Conservation (phyloP, 2,888 invertebrate species). For the Idaea biselata region DNA sequence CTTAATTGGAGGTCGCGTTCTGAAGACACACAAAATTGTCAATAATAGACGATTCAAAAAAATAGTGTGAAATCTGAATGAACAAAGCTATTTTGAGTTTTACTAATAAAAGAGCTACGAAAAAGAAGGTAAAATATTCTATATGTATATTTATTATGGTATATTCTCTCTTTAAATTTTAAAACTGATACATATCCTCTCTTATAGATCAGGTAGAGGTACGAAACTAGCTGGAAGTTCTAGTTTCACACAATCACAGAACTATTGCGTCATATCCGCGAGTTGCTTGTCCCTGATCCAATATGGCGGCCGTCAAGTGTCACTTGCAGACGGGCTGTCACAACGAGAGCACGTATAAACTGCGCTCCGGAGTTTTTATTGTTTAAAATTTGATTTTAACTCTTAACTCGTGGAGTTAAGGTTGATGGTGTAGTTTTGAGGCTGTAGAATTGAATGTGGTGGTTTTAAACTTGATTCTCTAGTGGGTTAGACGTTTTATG, state of each 20-base stretch:
- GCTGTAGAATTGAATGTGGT: background rate
- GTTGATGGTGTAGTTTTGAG: background rate
- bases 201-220: background rate
- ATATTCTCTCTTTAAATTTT: too few relatives aligned
- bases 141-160: too few relatives aligned
- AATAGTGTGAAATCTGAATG: too few relatives aligned
- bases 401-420: slow-evolving; percentile 15
- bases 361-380: slow-evolving; percentile 16
- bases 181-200: background rate
- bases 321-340: slow-evolving; percentile 43
- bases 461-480: slow-evolving; percentile 8
- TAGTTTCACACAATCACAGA: slow-evolving; percentile 1
- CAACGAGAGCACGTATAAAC: slow-evolving; percentile 27
- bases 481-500: slow-evolving; percentile 8
- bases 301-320: slow-evolving; percentile 53
- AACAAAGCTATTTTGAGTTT: too few relatives aligned
- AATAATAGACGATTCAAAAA: too few relatives aligned
- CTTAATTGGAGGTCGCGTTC: too few relatives aligned
- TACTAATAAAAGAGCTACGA: too few relatives aligned
- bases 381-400: slow-evolving; percentile 17
- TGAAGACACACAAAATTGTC: too few relatives aligned
- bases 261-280: slow-evolving; percentile 23
- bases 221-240: background rate
- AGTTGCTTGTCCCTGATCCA: slow-evolving; percentile 37
- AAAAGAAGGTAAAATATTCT: too few relatives aligned